Evolutionary conservation across 2,888 invertebrate genomes (phyloP).

Genomic region (Thymelicus lineola): DNA sequence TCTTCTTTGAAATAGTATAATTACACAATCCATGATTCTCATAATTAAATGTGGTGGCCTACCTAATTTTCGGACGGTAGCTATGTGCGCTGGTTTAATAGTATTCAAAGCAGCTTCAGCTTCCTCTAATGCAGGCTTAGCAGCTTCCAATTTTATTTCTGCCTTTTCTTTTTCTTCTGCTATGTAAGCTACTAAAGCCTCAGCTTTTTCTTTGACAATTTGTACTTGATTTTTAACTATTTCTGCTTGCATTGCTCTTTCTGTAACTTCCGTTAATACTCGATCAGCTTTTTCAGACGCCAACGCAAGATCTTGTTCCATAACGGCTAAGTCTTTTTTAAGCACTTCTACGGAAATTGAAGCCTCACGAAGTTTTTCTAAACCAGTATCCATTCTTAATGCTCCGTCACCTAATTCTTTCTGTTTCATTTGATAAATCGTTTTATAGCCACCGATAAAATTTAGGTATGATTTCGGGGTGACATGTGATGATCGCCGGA

Average conservation of each 20-base stretch:
- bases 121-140: conserved; percentile 97
- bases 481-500: conserved; percentile 96
- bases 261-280: conserved; percentile 95
- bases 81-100: conserved; percentile 98
- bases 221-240: conserved; percentile 98
- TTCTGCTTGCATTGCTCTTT: conserved; percentile 97
- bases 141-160: conserved; percentile 96
- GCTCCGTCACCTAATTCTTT: conserved; percentile 96
- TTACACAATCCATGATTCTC: conserved; percentile 99
- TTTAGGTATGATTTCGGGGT: conserved; percentile 98
- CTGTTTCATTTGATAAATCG: conserved; percentile 95
- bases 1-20: conserved; percentile 96
- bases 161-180: conserved; percentile 96
- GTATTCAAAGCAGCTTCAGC: conserved; percentile 98
- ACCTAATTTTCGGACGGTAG: conserved; percentile 96
- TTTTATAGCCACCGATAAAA: conserved; percentile 97
- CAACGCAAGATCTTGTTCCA: conserved; percentile 96
- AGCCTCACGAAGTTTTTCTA: conserved; percentile 97
- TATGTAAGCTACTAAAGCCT: conserved; percentile 93
- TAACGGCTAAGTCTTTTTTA: conserved; percentile 95
- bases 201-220: conserved; percentile 98
- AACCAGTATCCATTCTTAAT: conserved; percentile 96
- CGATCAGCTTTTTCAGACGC: conserved; percentile 97
- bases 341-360: conserved; percentile 96
- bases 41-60: conserved; percentile 98